Conservation (phyloP, 2,113 vertebrate species). For the Antigone vipio region DNA sequence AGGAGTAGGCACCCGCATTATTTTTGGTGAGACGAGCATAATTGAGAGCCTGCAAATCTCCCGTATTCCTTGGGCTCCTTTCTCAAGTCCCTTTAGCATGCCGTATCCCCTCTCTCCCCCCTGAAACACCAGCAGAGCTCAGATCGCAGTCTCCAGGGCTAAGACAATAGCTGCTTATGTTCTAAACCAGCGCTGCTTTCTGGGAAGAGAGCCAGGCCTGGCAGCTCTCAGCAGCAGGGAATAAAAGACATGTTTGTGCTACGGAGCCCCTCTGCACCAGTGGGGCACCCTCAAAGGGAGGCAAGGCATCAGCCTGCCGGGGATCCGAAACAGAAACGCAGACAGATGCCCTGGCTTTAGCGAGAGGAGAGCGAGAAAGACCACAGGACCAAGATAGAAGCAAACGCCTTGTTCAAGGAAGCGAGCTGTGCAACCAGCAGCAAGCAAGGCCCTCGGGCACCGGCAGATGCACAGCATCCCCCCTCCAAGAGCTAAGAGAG, state of each 20-base stretch:
- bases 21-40: background rate
- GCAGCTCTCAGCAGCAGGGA: constrained; percentile 44
- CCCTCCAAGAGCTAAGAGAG: background rate
- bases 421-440: background rate
- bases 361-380: background rate
- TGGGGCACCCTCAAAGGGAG: constrained; percentile 16
- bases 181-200: background rate
- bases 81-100: background rate
- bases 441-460: background rate
- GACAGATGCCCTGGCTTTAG: constrained; percentile 2
- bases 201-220: constrained; percentile 65
- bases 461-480: background rate
- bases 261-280: background rate
- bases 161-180: constrained; percentile 71
- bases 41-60: background rate
- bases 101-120: background rate
- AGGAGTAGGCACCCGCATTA: background rate
- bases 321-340: background rate
- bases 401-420: accelerated
- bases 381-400: background rate
- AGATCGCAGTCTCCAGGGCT: background rate
- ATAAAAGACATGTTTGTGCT: constrained; percentile 65
- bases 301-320: constrained; percentile 3
- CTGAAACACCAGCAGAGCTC: background rate
- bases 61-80: background rate